Evolutionary conservation across 1,140 invertebrate genomes (phyloP).

Genomic region (Polyergus mexicanus): DNA sequence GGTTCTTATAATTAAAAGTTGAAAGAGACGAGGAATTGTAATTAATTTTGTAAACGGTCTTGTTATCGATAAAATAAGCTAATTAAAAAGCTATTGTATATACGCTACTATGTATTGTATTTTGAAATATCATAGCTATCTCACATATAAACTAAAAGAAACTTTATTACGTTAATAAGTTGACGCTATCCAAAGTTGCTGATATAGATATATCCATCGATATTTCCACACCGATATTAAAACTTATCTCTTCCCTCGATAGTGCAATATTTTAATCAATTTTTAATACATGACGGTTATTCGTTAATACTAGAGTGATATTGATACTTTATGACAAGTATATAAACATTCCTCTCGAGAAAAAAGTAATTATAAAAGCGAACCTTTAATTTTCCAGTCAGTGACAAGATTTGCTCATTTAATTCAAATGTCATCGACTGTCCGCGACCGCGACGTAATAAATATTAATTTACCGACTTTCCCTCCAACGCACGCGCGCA

Average conservation of each 20-base stretch:
- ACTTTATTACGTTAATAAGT: not conserved
- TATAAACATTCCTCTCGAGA: not conserved
- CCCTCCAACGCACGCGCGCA: not conserved
- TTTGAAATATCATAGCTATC: not conserved
- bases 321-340: not conserved
- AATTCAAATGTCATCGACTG: not conserved
- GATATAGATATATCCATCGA: not conserved
- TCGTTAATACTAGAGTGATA: not conserved
- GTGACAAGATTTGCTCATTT: not conserved
- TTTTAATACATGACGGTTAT: not conserved
- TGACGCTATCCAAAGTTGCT: too few species aligned
- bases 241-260: too few species aligned
- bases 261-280: not conserved
- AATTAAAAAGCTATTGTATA: not conserved
- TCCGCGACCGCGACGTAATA: slow-evolving; percentile 30
- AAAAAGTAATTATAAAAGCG: not conserved
- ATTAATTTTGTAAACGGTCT: not conserved
- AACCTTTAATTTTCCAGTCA: not conserved
- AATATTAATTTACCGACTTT: slow-evolving; percentile 50
- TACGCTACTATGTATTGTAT: not conserved
- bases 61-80: not conserved
- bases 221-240: not conserved
- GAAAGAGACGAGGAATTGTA: not conserved
- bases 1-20: not conserved
- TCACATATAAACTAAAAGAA: not conserved